phyloP scores from a whole-genome alignment of 2,797 vertebrate genomes.

The Miichthys miiuy region DNA sequence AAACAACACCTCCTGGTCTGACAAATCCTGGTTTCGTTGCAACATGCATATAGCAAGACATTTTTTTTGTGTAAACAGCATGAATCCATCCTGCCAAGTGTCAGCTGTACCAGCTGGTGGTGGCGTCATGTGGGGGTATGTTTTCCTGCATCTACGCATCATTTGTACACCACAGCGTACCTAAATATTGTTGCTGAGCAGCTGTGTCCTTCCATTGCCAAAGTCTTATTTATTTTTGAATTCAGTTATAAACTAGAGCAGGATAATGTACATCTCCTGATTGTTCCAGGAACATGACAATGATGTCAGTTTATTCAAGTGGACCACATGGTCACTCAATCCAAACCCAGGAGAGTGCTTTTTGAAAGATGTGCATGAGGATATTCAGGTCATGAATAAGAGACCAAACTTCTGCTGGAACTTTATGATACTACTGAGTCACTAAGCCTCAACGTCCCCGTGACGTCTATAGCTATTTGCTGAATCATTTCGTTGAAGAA shows the following conservation, averaged over 20 bases:
- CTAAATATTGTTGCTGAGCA: conserved; percentile 63
- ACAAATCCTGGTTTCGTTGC: conserved; percentile 50
- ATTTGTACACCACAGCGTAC: conserved; percentile 59
- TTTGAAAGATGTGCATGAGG: conserved; percentile 3
- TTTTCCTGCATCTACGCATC: conserved; percentile 62
- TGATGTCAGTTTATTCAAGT: conserved; percentile 21
- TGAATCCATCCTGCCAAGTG: conserved; percentile 55
- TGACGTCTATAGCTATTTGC: conserved; percentile 2
- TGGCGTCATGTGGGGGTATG: conserved; percentile 63
- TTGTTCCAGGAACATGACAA: conserved; percentile 22
- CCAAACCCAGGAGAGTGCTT: not conserved
- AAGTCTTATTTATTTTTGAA: conserved; percentile 7
- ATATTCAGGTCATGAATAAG: conserved; percentile 7
- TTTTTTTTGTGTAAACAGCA: conserved; percentile 52
- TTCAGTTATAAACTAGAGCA: conserved; percentile 13
- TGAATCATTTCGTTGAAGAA: conserved; percentile 18
- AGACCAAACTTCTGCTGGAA: conserved; percentile 14
- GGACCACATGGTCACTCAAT: conserved; percentile 11
- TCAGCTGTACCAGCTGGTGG: conserved; percentile 67
- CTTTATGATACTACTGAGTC: conserved; percentile 9
- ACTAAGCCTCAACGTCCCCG: not conserved
- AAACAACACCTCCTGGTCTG: conserved; percentile 45
- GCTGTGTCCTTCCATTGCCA: conserved; percentile 50
- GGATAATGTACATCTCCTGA: conserved; percentile 24
- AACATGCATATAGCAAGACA: conserved; percentile 40